Percentiles rank a stretch among this genome's conserved stretches.
These are phyloP conservation scores for Poeciliopsis occidentalis DNA, from an alignment of 2,113 vertebrate species.

Conservation along the genomic window DNA sequence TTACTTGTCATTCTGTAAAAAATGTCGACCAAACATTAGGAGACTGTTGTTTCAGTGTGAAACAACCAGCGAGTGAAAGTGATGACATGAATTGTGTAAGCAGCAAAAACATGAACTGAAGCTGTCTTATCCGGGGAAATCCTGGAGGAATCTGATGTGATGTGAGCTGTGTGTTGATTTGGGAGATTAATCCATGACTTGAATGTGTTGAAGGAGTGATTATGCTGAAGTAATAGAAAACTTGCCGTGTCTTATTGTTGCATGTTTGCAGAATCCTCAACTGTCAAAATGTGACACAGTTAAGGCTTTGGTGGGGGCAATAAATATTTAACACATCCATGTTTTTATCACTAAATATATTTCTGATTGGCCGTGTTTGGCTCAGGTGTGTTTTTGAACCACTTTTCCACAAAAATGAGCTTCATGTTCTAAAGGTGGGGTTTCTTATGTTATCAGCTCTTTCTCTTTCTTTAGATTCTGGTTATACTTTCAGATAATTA, in stretches of 20 bases:
- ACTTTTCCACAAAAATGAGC: too few relatives aligned
- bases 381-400: not conserved
- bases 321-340: not conserved
- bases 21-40: slow-evolving; percentile 6
- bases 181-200: too few relatives aligned
- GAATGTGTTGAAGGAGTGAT: slow-evolving; percentile 39
- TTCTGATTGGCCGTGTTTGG: not conserved
- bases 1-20: slow-evolving; percentile 35
- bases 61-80: slow-evolving; percentile 16
- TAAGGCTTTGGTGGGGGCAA: not conserved
- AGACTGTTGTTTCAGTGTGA: not conserved
- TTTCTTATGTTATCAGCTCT: too few relatives aligned
- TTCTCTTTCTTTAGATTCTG: too few relatives aligned
- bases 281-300: not conserved
- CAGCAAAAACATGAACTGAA: not conserved
- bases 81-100: not conserved
- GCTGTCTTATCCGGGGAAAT: slow-evolving; percentile 4
- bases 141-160: not conserved
- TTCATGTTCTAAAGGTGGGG: too few relatives aligned
- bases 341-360: not conserved
- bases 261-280: not conserved
- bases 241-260: not conserved
- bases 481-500: too few relatives aligned
- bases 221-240: slow-evolving; percentile 40
- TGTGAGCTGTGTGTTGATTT: slow-evolving; percentile 11